phyloP scores from a whole-genome alignment of 2,113 vertebrate species.

The Salvelinus namaycush region DNA sequence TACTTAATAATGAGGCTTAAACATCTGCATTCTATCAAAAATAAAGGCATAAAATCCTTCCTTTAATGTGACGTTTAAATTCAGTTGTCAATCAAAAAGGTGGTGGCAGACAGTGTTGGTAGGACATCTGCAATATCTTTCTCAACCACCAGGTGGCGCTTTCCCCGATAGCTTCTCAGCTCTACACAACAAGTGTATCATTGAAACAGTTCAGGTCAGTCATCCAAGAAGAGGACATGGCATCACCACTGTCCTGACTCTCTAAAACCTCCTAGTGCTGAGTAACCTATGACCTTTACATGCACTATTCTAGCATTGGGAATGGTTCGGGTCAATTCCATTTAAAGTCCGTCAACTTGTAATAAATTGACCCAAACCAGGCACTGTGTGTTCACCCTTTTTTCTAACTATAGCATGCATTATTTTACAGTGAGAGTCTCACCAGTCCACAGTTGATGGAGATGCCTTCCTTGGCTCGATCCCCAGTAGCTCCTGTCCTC shows the following conservation, averaged over 20 bases:
- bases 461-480: conserved; percentile 96
- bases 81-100: too few species aligned
- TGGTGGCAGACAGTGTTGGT: background rate
- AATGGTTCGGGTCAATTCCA: background rate
- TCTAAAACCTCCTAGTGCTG: background rate
- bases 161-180: background rate
- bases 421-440: conserved; percentile 53
- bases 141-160: conserved; percentile 48
- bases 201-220: background rate
- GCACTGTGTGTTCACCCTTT: too few species aligned
- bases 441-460: conserved; percentile 99
- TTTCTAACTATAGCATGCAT: too few species aligned
- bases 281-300: background rate
- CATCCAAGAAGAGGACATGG: background rate
- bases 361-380: background rate
- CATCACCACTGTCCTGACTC: background rate
- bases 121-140: background rate
- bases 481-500: conserved; percentile 94
- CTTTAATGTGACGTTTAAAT: too few species aligned
- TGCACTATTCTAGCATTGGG: background rate
- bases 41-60: too few species aligned
- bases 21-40: too few species aligned
- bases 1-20: too few species aligned
- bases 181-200: conserved; percentile 12
- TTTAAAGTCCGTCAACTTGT: background rate